Conservation (phyloP, 2,797 vertebrate species). For the Oreochromis mossambicus region DNA sequence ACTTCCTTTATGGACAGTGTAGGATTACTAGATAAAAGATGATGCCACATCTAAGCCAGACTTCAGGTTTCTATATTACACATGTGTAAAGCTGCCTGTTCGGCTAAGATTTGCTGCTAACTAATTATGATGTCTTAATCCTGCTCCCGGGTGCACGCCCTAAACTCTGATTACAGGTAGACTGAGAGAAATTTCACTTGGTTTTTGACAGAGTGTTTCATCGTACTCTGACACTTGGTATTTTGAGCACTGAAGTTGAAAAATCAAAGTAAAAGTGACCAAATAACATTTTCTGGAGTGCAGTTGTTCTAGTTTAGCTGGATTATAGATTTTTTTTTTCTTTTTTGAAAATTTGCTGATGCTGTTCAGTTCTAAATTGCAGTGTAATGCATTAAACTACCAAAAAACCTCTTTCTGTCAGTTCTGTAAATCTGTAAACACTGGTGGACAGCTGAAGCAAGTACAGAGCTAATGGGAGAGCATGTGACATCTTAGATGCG, state of each 20-base stretch:
- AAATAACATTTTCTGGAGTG: background rate
- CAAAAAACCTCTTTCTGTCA: background rate
- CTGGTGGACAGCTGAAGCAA: background rate
- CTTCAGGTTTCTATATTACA: background rate
- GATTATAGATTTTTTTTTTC: background rate
- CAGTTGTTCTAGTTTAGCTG: background rate
- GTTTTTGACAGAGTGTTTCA: too few relatives aligned
- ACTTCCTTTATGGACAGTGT: background rate
- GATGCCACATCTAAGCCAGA: background rate
- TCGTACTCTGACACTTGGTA: background rate
- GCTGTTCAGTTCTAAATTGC: background rate
- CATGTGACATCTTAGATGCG: background rate
- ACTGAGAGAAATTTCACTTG: background rate
- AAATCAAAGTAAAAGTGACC: background rate
- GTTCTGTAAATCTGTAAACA: background rate
- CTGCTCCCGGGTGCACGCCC: background rate
- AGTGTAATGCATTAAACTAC: background rate
- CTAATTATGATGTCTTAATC: background rate
- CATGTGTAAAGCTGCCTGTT: background rate
- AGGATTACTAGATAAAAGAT: background rate
- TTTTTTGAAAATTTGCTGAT: accelerated
- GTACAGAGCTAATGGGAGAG: background rate
- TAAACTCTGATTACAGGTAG: background rate
- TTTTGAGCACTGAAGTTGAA: background rate
- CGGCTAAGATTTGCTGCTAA: background rate